Conservation (phyloP, 1,140 invertebrate species). For the Liolophura sinensis region DNA sequence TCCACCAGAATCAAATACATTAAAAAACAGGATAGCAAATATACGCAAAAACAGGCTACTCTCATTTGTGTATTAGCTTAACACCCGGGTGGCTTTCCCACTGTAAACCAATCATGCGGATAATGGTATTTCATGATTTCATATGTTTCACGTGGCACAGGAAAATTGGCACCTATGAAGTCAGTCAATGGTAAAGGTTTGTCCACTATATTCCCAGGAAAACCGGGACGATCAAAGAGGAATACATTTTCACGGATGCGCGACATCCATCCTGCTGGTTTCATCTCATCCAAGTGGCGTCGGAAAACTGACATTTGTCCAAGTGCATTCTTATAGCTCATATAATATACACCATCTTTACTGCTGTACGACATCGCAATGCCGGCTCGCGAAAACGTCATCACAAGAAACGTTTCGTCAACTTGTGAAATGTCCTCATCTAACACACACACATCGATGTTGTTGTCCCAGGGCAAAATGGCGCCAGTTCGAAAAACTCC, state of each 20-base stretch:
- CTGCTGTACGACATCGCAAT: conserved; percentile 57
- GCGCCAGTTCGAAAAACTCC: conserved; percentile 58
- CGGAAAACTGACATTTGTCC: conserved; percentile 52
- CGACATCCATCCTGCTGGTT: conserved; percentile 65
- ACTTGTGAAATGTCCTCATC: conserved; percentile 56
- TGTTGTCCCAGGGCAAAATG: conserved; percentile 61
- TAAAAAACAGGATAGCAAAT: too few relatives aligned
- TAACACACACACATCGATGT: conserved; percentile 60
- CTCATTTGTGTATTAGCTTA: too few relatives aligned
- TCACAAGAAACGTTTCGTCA: conserved; percentile 27
- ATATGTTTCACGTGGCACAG: conserved; percentile 61
- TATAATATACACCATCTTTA: conserved; percentile 56
- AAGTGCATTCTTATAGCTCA: conserved; percentile 31
- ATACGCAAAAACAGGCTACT: too few relatives aligned
- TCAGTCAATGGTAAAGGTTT: conserved; percentile 61
- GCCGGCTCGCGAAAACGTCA: conserved; percentile 49
- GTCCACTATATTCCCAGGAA: conserved; percentile 63
- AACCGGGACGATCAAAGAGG: conserved; percentile 64
- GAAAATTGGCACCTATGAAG: conserved; percentile 60
- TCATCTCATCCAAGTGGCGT: conserved; percentile 45
- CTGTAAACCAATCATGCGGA: too few relatives aligned
- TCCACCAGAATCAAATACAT: too few relatives aligned
- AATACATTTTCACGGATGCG: conserved; percentile 61
- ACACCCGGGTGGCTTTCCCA: conserved; percentile 62
- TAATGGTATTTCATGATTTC: too few relatives aligned